A percentile compares a stretch with the other conserved stretches of the same genome.
Evolutionary conservation across 2,113 vertebrate species (phyloP).

Genomic region (Falco punctatus): DNA sequence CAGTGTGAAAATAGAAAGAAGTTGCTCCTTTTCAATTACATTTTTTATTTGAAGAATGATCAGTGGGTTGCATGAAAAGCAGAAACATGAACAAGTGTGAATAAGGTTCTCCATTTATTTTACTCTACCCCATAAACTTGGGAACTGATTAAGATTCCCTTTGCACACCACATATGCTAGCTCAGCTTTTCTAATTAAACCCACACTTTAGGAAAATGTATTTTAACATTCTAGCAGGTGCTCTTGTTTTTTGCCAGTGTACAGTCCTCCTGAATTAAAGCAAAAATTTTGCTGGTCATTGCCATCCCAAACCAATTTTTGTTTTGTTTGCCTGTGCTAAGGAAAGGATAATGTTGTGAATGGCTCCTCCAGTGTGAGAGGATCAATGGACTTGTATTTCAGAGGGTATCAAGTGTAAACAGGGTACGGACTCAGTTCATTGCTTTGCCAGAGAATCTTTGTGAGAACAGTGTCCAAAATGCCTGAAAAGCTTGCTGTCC

Average conservation of each 20-base stretch:
- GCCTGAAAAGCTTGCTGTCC: neutral
- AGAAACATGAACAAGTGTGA: neutral
- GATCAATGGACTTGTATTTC: neutral
- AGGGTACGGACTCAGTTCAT: neutral
- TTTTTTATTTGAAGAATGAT: constrained; percentile 17
- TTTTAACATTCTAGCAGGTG: neutral
- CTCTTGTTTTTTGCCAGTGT: neutral
- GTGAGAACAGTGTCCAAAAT: neutral
- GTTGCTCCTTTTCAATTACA: neutral
- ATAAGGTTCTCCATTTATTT: neutral
- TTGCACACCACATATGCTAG: neutral
- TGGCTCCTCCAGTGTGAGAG: neutral
- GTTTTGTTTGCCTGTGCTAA: neutral
- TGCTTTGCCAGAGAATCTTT: neutral
- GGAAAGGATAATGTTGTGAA: neutral
- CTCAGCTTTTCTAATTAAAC: neutral
- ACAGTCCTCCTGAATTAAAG: neutral
- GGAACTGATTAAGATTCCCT: neutral
- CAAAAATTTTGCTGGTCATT: neutral
- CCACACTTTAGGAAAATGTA: neutral
- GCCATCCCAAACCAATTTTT: neutral
- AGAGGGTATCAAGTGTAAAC: neutral
- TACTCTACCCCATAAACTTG: neutral
- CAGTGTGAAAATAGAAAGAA: neutral
- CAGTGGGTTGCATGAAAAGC: neutral